A percentile compares a stretch with the other conserved stretches of the same genome.
These are phyloP conservation scores for Odobenus rosmarus DNA, from an alignment of 2,113 vertebrate genomes.

Conservation along the genomic window DNA sequence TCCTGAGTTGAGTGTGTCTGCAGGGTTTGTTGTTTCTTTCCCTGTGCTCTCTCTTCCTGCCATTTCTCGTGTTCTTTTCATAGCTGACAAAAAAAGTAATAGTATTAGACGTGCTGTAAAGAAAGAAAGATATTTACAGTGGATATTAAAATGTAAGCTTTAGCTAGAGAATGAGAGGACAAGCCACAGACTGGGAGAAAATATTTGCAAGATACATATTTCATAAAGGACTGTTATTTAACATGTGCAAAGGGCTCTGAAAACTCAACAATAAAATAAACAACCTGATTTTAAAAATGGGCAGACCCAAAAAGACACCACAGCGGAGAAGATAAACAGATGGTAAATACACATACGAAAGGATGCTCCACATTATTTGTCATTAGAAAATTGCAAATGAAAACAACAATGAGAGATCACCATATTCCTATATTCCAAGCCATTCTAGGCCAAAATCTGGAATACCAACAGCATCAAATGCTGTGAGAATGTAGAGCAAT, in stretches of 20 bases:
- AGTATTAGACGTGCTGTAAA: background rate
- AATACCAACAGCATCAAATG: background rate
- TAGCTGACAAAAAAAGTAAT: background rate
- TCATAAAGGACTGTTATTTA: background rate
- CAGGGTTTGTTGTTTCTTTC: background rate
- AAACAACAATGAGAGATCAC: background rate
- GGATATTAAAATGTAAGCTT: background rate
- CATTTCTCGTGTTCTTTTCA: background rate
- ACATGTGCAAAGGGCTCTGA: background rate
- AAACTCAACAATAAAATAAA: background rate
- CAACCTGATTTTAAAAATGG: background rate
- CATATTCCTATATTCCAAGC: background rate
- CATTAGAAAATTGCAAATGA: background rate
- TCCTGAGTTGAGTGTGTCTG: background rate
- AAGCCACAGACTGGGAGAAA: background rate
- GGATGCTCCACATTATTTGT: background rate
- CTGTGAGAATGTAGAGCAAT: background rate
- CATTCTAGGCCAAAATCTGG: background rate
- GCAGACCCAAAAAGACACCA: background rate
- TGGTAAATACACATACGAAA: background rate
- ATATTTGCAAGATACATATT: background rate
- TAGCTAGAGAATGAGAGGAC: background rate
- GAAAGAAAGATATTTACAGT: background rate
- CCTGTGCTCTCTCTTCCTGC: background rate
- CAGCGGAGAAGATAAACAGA: background rate